Conservation (phyloP, 1,140 invertebrate species). For the Ceratoteleas bidentatus region DNA sequence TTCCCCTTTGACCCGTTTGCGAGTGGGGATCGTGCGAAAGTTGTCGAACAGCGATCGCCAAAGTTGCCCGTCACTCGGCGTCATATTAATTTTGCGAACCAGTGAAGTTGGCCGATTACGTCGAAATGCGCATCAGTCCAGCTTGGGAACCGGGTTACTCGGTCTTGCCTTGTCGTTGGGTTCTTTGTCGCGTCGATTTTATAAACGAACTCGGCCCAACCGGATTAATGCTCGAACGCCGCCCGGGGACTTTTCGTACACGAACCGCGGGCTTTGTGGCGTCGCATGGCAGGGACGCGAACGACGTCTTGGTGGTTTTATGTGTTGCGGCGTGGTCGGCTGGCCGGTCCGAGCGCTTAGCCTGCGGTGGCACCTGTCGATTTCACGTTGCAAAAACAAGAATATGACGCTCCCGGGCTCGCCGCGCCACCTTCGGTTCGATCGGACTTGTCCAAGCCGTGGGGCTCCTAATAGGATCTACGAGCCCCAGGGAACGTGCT, state of each 20-base stretch:
- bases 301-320: conserved; percentile 68
- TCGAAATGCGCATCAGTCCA: conserved; percentile 15
- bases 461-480: conserved; percentile 58
- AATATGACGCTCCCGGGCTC: conserved; percentile 48
- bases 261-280: conserved; percentile 53
- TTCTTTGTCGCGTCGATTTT: conserved; percentile 42
- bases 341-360: conserved; percentile 61
- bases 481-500: conserved; percentile 47
- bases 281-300: conserved; percentile 38
- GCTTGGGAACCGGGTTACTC: conserved; percentile 9
- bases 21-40: not conserved
- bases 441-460: conserved; percentile 42
- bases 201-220: conserved; percentile 34
- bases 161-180: conserved; percentile 20
- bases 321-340: conserved; percentile 55
- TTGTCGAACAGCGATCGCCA: not conserved
- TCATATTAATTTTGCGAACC: not conserved
- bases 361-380: conserved; percentile 73
- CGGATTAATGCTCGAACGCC: conserved; percentile 57
- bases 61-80: conserved; percentile 2
- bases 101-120: conserved; percentile 18
- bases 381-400: conserved; percentile 71
- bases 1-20: not conserved
- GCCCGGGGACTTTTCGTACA: conserved; percentile 41
- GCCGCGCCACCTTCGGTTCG: conserved; percentile 42